These are phyloP conservation scores for Lasioglossum calceatum DNA, from an alignment of 2,888 invertebrate genomes.

Conservation along the genomic window DNA sequence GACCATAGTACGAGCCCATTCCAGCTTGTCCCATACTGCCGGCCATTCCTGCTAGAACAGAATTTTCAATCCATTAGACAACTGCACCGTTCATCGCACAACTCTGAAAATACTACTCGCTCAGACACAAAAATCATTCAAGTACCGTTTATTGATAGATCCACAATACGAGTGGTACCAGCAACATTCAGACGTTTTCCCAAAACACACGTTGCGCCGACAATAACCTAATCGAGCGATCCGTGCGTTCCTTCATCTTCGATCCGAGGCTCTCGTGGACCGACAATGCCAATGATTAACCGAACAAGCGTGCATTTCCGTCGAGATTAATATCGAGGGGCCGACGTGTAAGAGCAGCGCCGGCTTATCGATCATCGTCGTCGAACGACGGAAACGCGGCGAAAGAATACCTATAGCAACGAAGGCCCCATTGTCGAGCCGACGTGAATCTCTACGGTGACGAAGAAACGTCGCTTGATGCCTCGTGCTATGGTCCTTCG, in stretches of 20 bases:
- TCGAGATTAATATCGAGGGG: slow-evolving; percentile 58
- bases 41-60: slow-evolving; percentile 88
- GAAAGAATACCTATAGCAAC: slow-evolving; percentile 58
- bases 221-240: slow-evolving; percentile 38
- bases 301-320: slow-evolving; percentile 39
- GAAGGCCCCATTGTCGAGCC: slow-evolving; percentile 58
- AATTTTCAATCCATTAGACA: slow-evolving; percentile 23
- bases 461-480: slow-evolving; percentile 65
- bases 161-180: not conserved
- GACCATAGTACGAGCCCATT: slow-evolving; percentile 89
- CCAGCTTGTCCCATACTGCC: slow-evolving; percentile 88
- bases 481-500: slow-evolving; percentile 40
- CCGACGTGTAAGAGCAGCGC: slow-evolving; percentile 11
- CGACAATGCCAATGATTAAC: slow-evolving; percentile 66
- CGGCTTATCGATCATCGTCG: slow-evolving; percentile 65
- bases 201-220: slow-evolving; percentile 7
- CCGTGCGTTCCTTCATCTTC: slow-evolving; percentile 29
- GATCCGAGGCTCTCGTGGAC: slow-evolving; percentile 48
- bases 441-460: slow-evolving; percentile 51
- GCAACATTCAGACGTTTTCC: not conserved
- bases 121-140: not conserved
- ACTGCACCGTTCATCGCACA: not conserved
- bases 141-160: not conserved
- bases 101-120: not conserved
- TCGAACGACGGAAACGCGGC: slow-evolving; percentile 61